Evolutionary conservation across 2,113 vertebrate genomes (phyloP).

Genomic region (Chiloscyllium plagiosum): DNA sequence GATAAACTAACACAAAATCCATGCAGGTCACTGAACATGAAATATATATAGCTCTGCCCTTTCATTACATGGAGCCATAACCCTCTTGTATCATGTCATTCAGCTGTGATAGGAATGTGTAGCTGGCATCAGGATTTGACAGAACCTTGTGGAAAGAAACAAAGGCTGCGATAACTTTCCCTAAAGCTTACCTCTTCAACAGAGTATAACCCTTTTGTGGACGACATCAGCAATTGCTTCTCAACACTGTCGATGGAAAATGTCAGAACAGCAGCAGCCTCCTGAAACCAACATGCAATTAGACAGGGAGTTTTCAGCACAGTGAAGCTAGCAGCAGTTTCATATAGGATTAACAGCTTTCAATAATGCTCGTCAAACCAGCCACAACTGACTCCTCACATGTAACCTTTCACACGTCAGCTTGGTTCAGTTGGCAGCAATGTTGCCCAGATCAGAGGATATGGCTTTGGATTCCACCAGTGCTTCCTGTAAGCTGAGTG

Average conservation of each 20-base stretch:
- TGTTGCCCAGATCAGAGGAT: background rate
- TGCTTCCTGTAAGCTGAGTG: background rate
- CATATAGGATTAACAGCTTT: background rate
- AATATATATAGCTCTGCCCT: background rate
- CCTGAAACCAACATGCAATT: conserved; percentile 52
- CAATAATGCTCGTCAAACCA: background rate
- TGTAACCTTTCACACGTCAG: background rate
- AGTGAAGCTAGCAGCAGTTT: background rate
- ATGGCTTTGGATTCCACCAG: background rate
- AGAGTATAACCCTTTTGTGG: conserved; percentile 73
- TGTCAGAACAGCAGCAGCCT: conserved; percentile 73
- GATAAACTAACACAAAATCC: background rate
- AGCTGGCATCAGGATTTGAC: background rate
- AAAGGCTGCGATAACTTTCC: background rate
- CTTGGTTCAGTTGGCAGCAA: background rate
- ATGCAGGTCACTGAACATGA: background rate
- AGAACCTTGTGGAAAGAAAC: background rate
- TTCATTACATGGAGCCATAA: background rate
- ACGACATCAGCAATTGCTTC: conserved; percentile 66
- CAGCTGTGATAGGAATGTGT: background rate
- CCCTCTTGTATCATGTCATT: background rate
- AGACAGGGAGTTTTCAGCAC: background rate
- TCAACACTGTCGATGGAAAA: conserved; percentile 74
- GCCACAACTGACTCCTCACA: background rate
- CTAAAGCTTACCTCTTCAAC: conserved; percentile 64